Percentiles rank a stretch among this genome's conserved stretches.
phyloP scores from a whole-genome alignment of 2,113 vertebrate genomes.

The Micronycteris hirsuta region DNA sequence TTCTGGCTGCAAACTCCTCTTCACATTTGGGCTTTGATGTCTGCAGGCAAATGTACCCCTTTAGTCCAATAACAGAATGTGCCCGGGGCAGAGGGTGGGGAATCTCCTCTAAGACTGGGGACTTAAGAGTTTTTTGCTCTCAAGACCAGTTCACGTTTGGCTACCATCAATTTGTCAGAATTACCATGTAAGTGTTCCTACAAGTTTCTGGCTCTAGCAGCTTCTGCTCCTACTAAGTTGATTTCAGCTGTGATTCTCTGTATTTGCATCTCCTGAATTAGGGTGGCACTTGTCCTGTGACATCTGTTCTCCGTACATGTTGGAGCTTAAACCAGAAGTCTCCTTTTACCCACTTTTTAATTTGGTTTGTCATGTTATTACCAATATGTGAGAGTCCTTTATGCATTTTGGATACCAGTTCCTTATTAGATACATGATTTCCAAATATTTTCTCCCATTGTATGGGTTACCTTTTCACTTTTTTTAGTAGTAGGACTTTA shows the following conservation, averaged over 20 bases:
- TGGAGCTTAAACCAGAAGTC: neutral
- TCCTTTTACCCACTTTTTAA: neutral
- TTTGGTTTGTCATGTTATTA: neutral
- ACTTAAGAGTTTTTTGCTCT: neutral
- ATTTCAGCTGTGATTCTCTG: neutral
- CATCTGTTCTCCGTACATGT: neutral
- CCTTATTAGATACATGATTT: neutral
- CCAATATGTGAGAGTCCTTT: neutral
- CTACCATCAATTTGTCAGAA: neutral
- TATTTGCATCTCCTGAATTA: neutral
- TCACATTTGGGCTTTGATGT: neutral
- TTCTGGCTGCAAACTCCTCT: neutral
- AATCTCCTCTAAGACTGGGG: neutral
- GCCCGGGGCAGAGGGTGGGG: neutral
- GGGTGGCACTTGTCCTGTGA: neutral
- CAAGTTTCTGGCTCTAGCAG: neutral
- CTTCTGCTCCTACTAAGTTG: neutral
- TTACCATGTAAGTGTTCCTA: neutral
- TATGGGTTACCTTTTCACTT: neutral
- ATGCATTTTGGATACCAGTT: neutral
- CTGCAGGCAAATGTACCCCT: neutral
- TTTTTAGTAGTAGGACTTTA: neutral
- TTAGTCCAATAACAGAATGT: neutral
- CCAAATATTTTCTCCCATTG: neutral
- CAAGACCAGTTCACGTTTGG: neutral